Percentiles rank a stretch among this genome's conserved stretches.
These are phyloP conservation scores for Anseranas semipalmata DNA, from an alignment of 2,113 vertebrate genomes.

Conservation along the genomic window DNA sequence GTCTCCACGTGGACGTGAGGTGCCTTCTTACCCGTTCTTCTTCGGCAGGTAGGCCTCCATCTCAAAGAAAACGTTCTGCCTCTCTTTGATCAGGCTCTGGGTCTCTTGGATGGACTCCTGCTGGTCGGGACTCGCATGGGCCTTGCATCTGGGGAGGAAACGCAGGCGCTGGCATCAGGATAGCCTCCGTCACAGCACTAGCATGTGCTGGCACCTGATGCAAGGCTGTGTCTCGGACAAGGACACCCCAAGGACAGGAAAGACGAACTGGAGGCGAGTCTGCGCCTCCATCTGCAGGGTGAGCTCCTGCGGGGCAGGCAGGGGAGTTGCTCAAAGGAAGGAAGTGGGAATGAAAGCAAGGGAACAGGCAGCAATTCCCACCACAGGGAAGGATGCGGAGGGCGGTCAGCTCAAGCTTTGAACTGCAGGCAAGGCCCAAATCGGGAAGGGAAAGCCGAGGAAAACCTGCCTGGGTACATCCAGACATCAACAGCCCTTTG, in stretches of 20 bases:
- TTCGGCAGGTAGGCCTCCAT: conserved; percentile 96
- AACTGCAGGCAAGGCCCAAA: not conserved
- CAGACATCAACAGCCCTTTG: not conserved
- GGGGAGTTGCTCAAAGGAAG: not conserved
- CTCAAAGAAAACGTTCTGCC: conserved; percentile 86
- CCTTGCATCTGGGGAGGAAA: conserved; percentile 76
- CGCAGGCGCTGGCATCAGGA: not conserved
- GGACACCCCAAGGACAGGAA: not conserved
- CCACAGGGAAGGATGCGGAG: not conserved
- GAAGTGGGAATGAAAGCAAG: not conserved
- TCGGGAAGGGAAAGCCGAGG: not conserved
- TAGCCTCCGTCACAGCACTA: not conserved
- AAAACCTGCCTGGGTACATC: not conserved
- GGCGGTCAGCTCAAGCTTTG: not conserved
- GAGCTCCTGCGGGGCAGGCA: not conserved
- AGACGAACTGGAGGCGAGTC: not conserved
- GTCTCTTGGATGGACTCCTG: conserved; percentile 72
- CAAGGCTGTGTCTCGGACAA: not conserved
- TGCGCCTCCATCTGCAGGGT: not conserved
- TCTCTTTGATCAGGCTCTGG: conserved; percentile 83
- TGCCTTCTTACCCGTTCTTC: conserved; percentile 87
- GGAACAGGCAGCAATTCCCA: not conserved
- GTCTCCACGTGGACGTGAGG: not conserved
- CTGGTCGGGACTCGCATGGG: conserved; percentile 60
- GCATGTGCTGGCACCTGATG: not conserved